phyloP scores from a whole-genome alignment of 1,140 invertebrate genomes.

The Rhagoletis zephyria region DNA sequence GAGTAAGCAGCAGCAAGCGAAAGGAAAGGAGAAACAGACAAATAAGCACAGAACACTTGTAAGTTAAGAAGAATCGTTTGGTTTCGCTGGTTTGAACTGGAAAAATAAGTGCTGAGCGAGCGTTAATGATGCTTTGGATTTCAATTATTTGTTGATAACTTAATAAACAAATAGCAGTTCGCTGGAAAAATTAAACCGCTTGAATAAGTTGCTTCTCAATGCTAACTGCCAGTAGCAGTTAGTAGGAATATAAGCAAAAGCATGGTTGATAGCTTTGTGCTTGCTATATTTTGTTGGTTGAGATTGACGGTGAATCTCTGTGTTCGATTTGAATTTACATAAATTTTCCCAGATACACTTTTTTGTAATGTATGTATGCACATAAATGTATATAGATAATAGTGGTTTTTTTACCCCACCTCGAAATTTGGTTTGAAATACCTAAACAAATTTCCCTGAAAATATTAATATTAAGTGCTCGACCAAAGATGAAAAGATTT shows the following conservation, averaged over 20 bases:
- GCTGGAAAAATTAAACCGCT: not conserved
- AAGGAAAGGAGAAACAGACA: not conserved
- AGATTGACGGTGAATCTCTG: not conserved
- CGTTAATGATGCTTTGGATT: not conserved
- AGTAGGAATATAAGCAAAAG: not conserved
- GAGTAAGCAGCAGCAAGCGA: not conserved
- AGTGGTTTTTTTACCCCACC: too few relatives aligned
- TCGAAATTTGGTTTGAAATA: too few relatives aligned
- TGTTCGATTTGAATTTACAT: too few relatives aligned
- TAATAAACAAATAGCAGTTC: not conserved
- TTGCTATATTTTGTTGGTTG: not conserved
- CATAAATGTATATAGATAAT: too few relatives aligned
- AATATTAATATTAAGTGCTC: too few relatives aligned
- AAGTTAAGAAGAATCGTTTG: not conserved
- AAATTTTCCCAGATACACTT: too few relatives aligned
- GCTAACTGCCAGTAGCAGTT: not conserved
- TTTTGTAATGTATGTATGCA: too few relatives aligned
- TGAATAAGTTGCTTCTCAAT: not conserved
- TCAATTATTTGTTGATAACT: not conserved
- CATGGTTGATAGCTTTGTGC: not conserved
- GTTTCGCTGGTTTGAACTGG: not conserved
- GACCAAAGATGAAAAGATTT: too few relatives aligned
- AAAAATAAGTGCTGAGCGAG: not conserved
- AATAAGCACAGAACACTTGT: not conserved
- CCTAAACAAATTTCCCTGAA: too few relatives aligned